Conservation (phyloP, 2,888 invertebrate species). For the Latheticus oryzae region DNA sequence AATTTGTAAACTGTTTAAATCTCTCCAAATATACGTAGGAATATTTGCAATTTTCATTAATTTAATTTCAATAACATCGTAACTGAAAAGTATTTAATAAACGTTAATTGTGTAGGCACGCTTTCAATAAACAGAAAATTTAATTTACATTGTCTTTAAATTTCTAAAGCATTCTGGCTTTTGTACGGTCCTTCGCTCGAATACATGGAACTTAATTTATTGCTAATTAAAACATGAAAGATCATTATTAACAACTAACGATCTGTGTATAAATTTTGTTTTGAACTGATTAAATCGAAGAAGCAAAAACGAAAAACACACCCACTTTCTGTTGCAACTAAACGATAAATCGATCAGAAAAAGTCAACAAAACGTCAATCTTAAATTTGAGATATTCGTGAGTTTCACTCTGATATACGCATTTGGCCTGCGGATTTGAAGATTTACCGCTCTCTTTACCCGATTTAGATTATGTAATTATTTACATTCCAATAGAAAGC, state of each 20-base stretch:
- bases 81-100: too few species aligned
- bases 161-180: not conserved
- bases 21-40: too few species aligned
- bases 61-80: too few species aligned
- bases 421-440: conserved; percentile 31
- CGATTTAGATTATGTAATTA: conserved; percentile 57
- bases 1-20: too few species aligned
- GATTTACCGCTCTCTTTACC: conserved; percentile 48
- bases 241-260: conserved; percentile 15
- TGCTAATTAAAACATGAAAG: conserved; percentile 13
- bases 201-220: too few species aligned
- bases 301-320: not conserved
- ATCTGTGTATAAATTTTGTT: conserved; percentile 14
- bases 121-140: too few species aligned
- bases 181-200: not conserved
- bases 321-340: conserved; percentile 2
- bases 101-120: too few species aligned
- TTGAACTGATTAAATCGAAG: conserved; percentile 14
- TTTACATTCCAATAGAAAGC: conserved; percentile 57
- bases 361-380: conserved; percentile 41
- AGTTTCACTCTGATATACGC: conserved; percentile 28
- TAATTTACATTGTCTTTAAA: not conserved
- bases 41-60: too few species aligned
- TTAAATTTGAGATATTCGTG: conserved; percentile 26
- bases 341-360: conserved; percentile 37